Evolutionary conservation across 2,113 vertebrate genomes (phyloP).

Genomic region (Rattus norvegicus): DNA sequence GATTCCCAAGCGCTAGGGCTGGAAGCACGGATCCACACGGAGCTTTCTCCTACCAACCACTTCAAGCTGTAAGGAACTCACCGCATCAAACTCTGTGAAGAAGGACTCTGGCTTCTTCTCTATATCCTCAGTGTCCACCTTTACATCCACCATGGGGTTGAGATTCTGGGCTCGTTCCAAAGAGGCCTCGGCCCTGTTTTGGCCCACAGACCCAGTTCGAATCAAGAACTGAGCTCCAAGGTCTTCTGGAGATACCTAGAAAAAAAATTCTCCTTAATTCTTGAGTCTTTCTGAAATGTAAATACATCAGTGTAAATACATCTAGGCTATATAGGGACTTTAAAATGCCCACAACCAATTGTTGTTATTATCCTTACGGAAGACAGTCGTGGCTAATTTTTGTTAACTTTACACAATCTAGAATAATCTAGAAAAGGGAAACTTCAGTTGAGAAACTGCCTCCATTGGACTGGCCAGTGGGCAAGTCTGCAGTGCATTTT

Average conservation of each 20-base stretch:
- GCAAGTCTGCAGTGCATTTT: neutral
- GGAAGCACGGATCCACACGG: no score
- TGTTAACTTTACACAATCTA: neutral
- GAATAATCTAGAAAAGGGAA: neutral
- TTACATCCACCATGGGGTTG: conserved; percentile 97
- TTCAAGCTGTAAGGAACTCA: conserved; percentile 80
- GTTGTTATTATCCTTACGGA: neutral
- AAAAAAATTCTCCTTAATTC: conserved; percentile 11
- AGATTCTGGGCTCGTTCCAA: conserved; percentile 95
- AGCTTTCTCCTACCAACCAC: neutral
- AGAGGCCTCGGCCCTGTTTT: conserved; percentile 92
- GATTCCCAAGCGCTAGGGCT: neutral
- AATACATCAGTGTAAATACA: neutral
- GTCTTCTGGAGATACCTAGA: conserved; percentile 92
- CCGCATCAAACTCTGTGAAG: conserved; percentile 94
- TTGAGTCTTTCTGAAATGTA: conserved; percentile 20
- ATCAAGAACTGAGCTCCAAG: conserved; percentile 94
- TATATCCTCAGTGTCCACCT: conserved; percentile 87
- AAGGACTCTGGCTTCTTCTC: conserved; percentile 92
- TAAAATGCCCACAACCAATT: neutral
- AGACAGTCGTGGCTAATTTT: neutral
- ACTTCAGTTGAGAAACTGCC: neutral
- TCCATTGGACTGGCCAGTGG: neutral
- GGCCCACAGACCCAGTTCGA: conserved; percentile 88
- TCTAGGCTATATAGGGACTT: neutral